Evolutionary conservation across 2,888 invertebrate genomes (phyloP), one percentile per base, ranked within the genome.

Genomic region (Aleiodes alternator): DNA sequence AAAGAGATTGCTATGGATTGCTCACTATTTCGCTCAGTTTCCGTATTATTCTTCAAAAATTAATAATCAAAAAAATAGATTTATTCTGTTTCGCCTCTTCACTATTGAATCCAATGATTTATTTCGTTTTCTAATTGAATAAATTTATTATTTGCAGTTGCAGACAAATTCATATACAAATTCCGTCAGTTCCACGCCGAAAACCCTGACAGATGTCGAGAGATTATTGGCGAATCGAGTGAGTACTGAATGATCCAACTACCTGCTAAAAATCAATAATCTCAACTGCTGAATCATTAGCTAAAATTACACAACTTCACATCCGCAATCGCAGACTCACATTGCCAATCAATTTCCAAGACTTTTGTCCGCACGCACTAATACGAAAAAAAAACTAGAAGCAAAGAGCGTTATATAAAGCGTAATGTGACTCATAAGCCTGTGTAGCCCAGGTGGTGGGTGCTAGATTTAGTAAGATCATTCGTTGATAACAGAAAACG

Each of bases 221-320:
- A 86, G 87, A 74, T 74, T 87, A 38, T 75, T 89, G 56, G 89
- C 89, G 0, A 87, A 89, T 50, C 89, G 87, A 84, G 89, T 87
- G 82, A 82, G 78, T 72, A 59, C 51, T 34, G 43, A 43, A 43
- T 43, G 7, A 43, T 8, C 11, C 7, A 43, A 6, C 43, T 9
- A 43, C 11, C 11, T 43, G 11, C 9, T 43, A 8, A 11, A 43
- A 43, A 43, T 43, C 43, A 43, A 23, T 43, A 43, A 43, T 43
- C 8, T 43, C 43, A 43, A 43, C 43, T 43, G 43, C 43, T 43
- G 43, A 43, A 43, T 43, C 43, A 43, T 43, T 43, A 1, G 7
- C 31, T 23, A 55, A 16, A 48, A 71, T 59, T 51, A 53, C 59
- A n/a, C 78, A 55, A 59, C 51, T 69, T 53, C 34, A 59, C 61